phyloP scores from a whole-genome alignment of 2,797 vertebrate species.

The Agapornis canus region DNA sequence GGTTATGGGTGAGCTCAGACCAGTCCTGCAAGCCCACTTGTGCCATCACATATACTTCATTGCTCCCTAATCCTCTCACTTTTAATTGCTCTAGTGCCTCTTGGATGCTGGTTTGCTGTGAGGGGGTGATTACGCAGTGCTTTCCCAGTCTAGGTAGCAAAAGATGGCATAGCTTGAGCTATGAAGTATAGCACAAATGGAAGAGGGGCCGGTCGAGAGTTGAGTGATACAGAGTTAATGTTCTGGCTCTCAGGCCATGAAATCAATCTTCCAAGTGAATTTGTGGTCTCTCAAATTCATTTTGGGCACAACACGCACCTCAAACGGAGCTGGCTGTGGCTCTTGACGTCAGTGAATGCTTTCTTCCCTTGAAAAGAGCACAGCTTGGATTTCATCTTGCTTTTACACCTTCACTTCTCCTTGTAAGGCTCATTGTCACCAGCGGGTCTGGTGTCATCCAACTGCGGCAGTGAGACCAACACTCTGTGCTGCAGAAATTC shows the following conservation, averaged over 20 bases:
- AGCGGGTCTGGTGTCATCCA: constrained; percentile 52
- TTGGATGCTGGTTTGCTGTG: neutral
- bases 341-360: constrained; percentile 46
- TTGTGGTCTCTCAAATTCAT: constrained; percentile 42
- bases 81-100: neutral
- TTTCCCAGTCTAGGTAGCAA: neutral
- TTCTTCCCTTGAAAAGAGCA: constrained; percentile 56
- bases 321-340: constrained; percentile 25
- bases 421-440: constrained; percentile 65
- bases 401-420: constrained; percentile 70
- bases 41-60: neutral
- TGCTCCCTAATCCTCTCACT: neutral
- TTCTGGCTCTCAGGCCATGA: constrained; percentile 53
- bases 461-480: constrained; percentile 61
- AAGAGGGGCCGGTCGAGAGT: neutral
- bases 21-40: neutral
- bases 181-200: neutral
- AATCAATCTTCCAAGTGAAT: constrained; percentile 67
- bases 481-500: constrained; percentile 60
- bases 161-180: neutral
- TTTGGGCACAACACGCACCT: constrained; percentile 16
- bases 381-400: constrained; percentile 63
- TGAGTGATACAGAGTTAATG: constrained; percentile 43
- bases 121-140: rapidly evolving
- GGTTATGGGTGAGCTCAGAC: neutral